Percentiles rank a stretch among this genome's conserved stretches.
Evolutionary conservation across 2,797 vertebrate genomes (phyloP).

Genomic region (Schizopygopsis malacanthus): DNA sequence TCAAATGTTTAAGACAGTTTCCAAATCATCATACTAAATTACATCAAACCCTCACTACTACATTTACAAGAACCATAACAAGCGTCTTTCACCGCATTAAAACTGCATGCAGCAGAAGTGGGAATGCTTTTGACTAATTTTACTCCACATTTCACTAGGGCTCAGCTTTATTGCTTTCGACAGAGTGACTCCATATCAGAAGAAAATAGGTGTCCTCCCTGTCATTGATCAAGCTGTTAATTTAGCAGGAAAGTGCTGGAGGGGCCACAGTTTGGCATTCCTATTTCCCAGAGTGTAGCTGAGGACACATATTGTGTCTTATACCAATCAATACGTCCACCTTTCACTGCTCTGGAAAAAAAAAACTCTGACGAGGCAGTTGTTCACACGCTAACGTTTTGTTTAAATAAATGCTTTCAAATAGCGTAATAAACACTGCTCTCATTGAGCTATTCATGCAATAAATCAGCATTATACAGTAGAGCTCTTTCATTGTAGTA

Average conservation of each 20-base stretch:
- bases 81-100: background rate
- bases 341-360: slow-evolving; percentile 8
- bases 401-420: slow-evolving; percentile 71
- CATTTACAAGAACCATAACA: background rate
- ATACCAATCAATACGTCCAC: slow-evolving; percentile 55
- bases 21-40: background rate
- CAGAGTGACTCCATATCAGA: slow-evolving; percentile 42
- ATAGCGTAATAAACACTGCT: slow-evolving; percentile 74
- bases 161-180: slow-evolving; percentile 16
- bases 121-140: background rate
- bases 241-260: slow-evolving; percentile 58
- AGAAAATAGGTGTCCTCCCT: slow-evolving; percentile 46
- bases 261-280: slow-evolving; percentile 51
- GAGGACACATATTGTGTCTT: slow-evolving; percentile 64
- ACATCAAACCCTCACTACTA: background rate
- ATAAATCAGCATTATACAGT: slow-evolving; percentile 78
- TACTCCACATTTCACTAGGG: background rate
- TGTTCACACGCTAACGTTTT: slow-evolving; percentile 73
- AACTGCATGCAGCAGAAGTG: slow-evolving; percentile 13
- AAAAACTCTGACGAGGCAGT: slow-evolving; percentile 60
- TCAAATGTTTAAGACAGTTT: background rate
- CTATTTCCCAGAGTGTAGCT: slow-evolving; percentile 60
- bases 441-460: slow-evolving; percentile 74
- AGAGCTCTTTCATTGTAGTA: slow-evolving; percentile 73
- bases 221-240: slow-evolving; percentile 71